These are phyloP conservation scores for Parauchenoglanis ngamensis DNA, from an alignment of 2,797 vertebrate species.

Conservation along the genomic window DNA sequence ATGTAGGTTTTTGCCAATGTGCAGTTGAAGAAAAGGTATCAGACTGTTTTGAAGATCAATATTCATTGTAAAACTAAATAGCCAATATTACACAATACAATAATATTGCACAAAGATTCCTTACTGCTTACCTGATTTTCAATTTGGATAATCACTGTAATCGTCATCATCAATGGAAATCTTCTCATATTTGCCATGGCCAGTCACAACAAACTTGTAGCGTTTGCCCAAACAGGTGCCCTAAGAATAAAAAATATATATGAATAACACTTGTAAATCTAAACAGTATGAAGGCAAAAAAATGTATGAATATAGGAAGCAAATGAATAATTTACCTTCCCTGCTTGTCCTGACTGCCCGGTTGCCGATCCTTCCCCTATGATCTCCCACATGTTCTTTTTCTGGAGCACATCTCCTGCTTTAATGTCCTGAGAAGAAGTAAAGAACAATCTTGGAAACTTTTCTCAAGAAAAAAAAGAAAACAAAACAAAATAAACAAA, in stretches of 20 bases:
- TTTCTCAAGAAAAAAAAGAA: neutral
- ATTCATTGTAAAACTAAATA: slow-evolving; percentile 5
- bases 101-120: neutral
- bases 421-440: slow-evolving; percentile 81
- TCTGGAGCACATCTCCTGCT: slow-evolving; percentile 89
- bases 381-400: slow-evolving; percentile 92
- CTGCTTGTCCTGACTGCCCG: slow-evolving; percentile 43
- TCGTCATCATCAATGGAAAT: slow-evolving; percentile 74
- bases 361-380: slow-evolving; percentile 71
- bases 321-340: slow-evolving; percentile 59
- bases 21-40: neutral
- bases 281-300: neutral
- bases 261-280: neutral
- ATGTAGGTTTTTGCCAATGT: neutral
- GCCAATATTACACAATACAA: neutral
- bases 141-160: slow-evolving; percentile 57
- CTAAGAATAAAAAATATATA: slow-evolving; percentile 65
- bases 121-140: slow-evolving; percentile 64
- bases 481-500: neutral
- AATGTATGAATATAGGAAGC: neutral
- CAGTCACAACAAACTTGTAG: slow-evolving; percentile 89
- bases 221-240: slow-evolving; percentile 76
- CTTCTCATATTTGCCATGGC: slow-evolving; percentile 96
- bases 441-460: neutral
- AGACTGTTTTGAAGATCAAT: neutral